phyloP scores from a whole-genome alignment of 2,113 vertebrate genomes.

The Peromyscus polionotus region DNA sequence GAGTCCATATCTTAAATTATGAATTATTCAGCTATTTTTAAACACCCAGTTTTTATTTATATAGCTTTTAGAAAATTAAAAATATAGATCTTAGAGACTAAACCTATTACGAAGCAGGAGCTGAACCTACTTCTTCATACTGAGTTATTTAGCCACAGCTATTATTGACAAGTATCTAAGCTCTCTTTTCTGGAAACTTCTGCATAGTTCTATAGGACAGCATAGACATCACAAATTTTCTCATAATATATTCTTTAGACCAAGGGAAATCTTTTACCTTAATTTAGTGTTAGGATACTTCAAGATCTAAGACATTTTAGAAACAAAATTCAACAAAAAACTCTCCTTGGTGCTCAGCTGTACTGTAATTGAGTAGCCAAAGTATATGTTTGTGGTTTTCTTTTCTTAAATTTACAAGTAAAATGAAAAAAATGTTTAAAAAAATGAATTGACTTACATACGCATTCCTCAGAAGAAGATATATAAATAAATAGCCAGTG shows the following conservation, averaged over 20 bases:
- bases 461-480: not conserved
- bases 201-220: not conserved
- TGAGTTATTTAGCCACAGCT: not conserved
- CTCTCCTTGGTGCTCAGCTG: not conserved
- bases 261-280: not conserved
- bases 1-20: not conserved
- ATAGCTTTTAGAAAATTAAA: not conserved
- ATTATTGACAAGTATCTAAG: not conserved
- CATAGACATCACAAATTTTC: not conserved
- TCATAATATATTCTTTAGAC: not conserved
- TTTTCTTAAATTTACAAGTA: not conserved
- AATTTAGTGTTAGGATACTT: slow-evolving; percentile 52
- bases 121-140: not conserved
- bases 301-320: slow-evolving; percentile 44
- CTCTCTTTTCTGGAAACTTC: not conserved
- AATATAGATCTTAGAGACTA: not conserved
- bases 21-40: not conserved
- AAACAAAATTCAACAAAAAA: not conserved
- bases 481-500: not conserved
- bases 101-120: not conserved
- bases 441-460: not conserved
- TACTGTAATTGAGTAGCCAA: not conserved
- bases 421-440: not conserved
- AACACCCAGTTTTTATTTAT: not conserved
- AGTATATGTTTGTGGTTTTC: not conserved